These are phyloP conservation scores for Esox niger DNA, from an alignment of 2,113 vertebrate genomes.

Conservation along the genomic window DNA sequence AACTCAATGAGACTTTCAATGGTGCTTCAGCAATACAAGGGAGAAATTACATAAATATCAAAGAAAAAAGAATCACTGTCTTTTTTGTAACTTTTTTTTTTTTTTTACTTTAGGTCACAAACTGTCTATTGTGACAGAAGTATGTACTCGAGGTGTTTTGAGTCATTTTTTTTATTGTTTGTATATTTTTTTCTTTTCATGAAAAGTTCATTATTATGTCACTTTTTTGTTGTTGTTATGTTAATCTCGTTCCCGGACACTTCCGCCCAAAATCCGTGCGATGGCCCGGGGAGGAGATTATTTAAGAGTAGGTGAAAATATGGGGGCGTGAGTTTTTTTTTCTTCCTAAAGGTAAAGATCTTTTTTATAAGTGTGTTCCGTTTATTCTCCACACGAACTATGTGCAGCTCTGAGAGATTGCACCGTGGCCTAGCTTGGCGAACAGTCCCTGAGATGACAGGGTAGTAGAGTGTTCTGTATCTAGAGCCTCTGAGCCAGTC, in stretches of 20 bases:
- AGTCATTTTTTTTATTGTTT: conserved; percentile 43
- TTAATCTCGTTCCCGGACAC: too few relatives aligned
- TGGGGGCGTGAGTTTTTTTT: conserved; percentile 41
- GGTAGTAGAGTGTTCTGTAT: conserved; percentile 55
- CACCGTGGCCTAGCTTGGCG: conserved; percentile 35
- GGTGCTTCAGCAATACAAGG: conserved; percentile 79
- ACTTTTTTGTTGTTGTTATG: not conserved
- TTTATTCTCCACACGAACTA: conserved; percentile 35
- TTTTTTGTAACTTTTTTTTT: too few relatives aligned
- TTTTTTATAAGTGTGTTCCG: conserved; percentile 35
- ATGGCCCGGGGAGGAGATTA: too few relatives aligned
- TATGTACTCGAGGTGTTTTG: not conserved
- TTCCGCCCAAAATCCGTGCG: too few relatives aligned
- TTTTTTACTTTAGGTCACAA: conserved; percentile 55
- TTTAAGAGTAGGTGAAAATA: conserved; percentile 42
- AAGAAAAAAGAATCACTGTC: conserved; percentile 34
- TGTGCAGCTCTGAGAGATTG: conserved; percentile 36
- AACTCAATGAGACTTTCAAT: conserved; percentile 51
- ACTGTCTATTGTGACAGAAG: conserved; percentile 50
- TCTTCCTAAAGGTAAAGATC: conserved; percentile 9
- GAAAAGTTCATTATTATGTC: conserved; percentile 34
- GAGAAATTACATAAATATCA: conserved; percentile 54
- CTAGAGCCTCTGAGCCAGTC: conserved; percentile 68
- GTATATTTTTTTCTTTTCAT: conserved; percentile 44
- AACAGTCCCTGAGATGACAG: conserved; percentile 48